phyloP scores from a whole-genome alignment of 2,888 invertebrate genomes.

The Dryomyza anilis region DNA sequence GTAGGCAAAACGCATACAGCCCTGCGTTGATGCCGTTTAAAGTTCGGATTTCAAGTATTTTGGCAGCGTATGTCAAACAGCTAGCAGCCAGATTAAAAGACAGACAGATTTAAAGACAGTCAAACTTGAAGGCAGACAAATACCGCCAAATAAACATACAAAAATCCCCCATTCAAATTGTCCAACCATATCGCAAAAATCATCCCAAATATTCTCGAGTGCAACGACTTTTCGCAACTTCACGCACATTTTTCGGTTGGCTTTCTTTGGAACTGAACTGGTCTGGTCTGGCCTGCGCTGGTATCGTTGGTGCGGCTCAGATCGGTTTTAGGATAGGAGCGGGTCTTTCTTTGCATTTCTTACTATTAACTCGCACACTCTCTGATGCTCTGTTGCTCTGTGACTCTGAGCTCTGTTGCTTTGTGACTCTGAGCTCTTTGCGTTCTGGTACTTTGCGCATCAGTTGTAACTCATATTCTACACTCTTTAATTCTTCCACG shows the following conservation, averaged over 20 bases:
- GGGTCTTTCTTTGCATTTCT: too few species aligned
- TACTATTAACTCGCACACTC: not conserved
- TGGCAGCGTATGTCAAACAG: too few species aligned
- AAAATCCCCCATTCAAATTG: not conserved
- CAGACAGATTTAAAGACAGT: not conserved
- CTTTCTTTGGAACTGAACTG: conserved; percentile 3
- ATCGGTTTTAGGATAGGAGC: too few species aligned
- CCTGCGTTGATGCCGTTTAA: too few species aligned
- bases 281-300: not conserved
- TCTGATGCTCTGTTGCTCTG: not conserved
- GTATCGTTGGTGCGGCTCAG: not conserved
- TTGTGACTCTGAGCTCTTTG: not conserved
- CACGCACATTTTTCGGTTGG: not conserved
- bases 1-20: too few species aligned
- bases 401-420: not conserved
- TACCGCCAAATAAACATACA: not conserved
- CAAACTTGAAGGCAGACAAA: too few species aligned
- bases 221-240: not conserved
- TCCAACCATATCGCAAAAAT: not conserved
- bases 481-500: conserved; percentile 13
- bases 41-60: too few species aligned
- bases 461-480: conserved; percentile 20
- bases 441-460: conserved; percentile 20
- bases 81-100: too few species aligned
- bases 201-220: not conserved